A percentile compares a stretch with the other conserved stretches of the same genome.
These are phyloP conservation scores for Nomada fabriciana DNA, from an alignment of 2,888 invertebrate genomes.

Conservation along the genomic window DNA sequence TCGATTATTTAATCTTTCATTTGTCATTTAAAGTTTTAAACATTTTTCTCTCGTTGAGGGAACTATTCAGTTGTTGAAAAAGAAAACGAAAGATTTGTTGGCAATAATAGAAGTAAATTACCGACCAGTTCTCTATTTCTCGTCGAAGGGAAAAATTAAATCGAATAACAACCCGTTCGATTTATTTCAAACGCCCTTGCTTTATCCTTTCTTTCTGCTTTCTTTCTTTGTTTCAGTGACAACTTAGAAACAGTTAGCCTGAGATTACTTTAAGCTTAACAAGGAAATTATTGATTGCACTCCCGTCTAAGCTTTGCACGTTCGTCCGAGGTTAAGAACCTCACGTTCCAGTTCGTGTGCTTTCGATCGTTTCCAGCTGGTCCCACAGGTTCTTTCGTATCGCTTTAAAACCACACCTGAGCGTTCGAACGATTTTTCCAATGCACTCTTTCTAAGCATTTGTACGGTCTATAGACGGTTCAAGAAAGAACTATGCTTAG, in stretches of 20 bases:
- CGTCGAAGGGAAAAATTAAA: too few species aligned
- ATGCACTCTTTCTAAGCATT: not conserved
- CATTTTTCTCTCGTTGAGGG: too few species aligned
- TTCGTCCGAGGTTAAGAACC: constrained; percentile 80
- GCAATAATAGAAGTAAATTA: too few species aligned
- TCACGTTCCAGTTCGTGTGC: constrained; percentile 77
- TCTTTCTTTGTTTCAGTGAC: not conserved
- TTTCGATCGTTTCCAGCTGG: constrained; percentile 48
- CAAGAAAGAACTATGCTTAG: not conserved
- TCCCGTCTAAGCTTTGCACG: constrained; percentile 58
- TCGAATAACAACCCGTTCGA: too few species aligned
- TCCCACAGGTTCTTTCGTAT: constrained; percentile 42
- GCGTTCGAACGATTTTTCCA: not conserved
- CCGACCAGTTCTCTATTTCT: too few species aligned
- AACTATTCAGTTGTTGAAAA: too few species aligned
- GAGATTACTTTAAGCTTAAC: constrained; percentile 60
- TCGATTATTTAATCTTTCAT: too few species aligned
- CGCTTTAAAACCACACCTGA: constrained; percentile 23
- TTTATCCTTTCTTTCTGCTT: not conserved
- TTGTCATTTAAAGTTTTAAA: too few species aligned
- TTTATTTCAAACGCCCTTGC: too few species aligned
- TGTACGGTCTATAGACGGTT: not conserved
- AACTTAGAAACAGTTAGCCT: not conserved
- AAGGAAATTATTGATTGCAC: constrained; percentile 77
- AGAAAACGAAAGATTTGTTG: too few species aligned